Base-by-base conservation (phyloP, 1,140 invertebrate genomes). In the Gryllus bimaculatus region DNA sequence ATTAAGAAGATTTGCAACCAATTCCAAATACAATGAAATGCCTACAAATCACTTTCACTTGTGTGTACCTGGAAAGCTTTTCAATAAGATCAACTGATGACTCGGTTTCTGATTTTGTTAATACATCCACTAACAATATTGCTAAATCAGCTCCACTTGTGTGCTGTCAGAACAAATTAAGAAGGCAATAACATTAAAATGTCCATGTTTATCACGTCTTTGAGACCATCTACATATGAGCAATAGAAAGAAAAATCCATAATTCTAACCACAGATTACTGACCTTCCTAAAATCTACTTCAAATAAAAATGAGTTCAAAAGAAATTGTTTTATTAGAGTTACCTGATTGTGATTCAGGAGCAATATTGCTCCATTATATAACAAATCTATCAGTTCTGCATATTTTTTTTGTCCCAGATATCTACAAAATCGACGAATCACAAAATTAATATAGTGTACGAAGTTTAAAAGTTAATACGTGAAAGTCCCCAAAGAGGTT, bases 121-220 rank as follows among this genome's bases (percentile, higher is more conserved):
- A 87, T 73, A 95, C 94, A 82, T 97, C 94, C 80, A 98, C 86
- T 81, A 95, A 90, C 78, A 97, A 86, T 82, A 94, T 90, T 79
- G 93, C 93, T 83, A 98, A 87, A 87, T 98, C 96, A 73, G 94
- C 92, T 80, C 95, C 96, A 88, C 95, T 96, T 26, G 90, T 90
- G 86, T 93, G 90, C 90, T 93, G 84, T 80, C 83, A 82, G 18
- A 47, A 73, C 54, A 79, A 75, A 54, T 79, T 48, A 47, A 74
- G 15, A 20, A 78, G 20, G n/a, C n/a, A 81, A 81, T 76, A 79
- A 79, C 13, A 26, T 21, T 47, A 73, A 39, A n/a, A 74, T 78
- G 18, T 54, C 47, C 49, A n/a, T 79, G 78, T n/a, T n/a, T n/a
- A n/a, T n/a, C 48, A 75, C 12, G 77, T 39, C 13, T 47, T 47